Percentiles rank a stretch among this genome's conserved stretches.
These are phyloP conservation scores for Centroberyx gerrardi DNA, from an alignment of 2,797 vertebrate species.

Conservation along the genomic window DNA sequence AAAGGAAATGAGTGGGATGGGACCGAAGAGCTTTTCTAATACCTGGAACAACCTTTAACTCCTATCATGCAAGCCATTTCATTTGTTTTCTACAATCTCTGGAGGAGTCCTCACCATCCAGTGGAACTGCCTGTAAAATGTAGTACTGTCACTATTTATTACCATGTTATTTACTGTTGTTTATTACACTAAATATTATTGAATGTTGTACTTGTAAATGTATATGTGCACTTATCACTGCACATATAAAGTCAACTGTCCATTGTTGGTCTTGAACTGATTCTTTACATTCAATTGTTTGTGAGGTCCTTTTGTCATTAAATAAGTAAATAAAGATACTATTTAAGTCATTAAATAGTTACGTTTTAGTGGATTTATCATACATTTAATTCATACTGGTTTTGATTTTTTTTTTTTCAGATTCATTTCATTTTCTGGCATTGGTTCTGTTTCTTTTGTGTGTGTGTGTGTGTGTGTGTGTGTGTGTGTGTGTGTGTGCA, in stretches of 20 bases:
- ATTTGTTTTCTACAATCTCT: background rate
- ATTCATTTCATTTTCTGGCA: slow-evolving; percentile 2
- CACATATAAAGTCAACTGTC: background rate
- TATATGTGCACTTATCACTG: too few species aligned
- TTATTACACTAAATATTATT: too few species aligned
- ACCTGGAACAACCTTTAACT: background rate
- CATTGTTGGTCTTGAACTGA: background rate
- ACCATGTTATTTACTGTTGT: too few species aligned
- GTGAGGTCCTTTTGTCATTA: background rate
- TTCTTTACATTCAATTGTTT: background rate
- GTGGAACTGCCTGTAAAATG: too few species aligned
- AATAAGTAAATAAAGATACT: too few species aligned
- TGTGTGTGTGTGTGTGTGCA: background rate
- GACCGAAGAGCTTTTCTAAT: background rate
- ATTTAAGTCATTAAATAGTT: background rate
- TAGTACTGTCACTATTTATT: too few species aligned
- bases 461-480: too few species aligned
- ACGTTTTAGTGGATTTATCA: background rate
- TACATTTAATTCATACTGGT: background rate
- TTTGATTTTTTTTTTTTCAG: background rate
- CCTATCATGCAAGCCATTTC: background rate
- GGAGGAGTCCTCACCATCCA: too few species aligned
- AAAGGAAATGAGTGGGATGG: background rate
- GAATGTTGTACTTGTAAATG: too few species aligned
- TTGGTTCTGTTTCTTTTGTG: background rate